Evolutionary conservation across 1,140 invertebrate genomes (phyloP), one percentile per base, ranked within the genome.

Genomic region (Epicauta chinensis): DNA sequence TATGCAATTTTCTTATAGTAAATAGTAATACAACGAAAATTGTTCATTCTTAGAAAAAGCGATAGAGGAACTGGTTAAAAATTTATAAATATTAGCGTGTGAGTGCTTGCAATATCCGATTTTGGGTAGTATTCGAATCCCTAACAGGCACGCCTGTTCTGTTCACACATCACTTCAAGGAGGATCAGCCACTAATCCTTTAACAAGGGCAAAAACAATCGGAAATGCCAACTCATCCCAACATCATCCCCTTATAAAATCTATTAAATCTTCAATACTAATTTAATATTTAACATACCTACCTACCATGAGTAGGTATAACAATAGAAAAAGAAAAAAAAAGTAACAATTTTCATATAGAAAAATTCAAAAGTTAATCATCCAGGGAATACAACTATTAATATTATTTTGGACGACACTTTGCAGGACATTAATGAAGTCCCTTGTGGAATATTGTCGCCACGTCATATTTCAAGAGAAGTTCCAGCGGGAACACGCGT

Each of bases 341-440:
- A n/a, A n/a, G n/a, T n/a, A n/a, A n/a, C n/a, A n/a, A n/a, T n/a
- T n/a, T n/a, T n/a, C n/a, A n/a, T n/a, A n/a, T 23, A 23, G 23
- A 23, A 23, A 23, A 23, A 23, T 23, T 23, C 23, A 23, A 23
- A 7, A 23, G 23, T 23, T 23, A 7, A 12, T 0, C 11, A 12
- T 12, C 10, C 5, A 34, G 57, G 53, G 56, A 62, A 57, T 52
- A 63, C 56, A 53, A 66, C 67, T 67, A 70, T 70, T 70, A 70
- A 70, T 70, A 67, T 70, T 69, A 69, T 70, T 70, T 66, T 59
- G 63, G 23, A 58, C 59, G 68, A 69, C 68, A 68, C 59, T 70
- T 69, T 70, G 62, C 67, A 58, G 63, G 66, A 67, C 67, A 70
- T 70, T 70, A 70, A 70, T 70, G 68, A 70, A 68, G 68, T 70